These are phyloP conservation scores for Bradypodion ventrale DNA, from an alignment of 2,797 vertebrate species.

Conservation along the genomic window DNA sequence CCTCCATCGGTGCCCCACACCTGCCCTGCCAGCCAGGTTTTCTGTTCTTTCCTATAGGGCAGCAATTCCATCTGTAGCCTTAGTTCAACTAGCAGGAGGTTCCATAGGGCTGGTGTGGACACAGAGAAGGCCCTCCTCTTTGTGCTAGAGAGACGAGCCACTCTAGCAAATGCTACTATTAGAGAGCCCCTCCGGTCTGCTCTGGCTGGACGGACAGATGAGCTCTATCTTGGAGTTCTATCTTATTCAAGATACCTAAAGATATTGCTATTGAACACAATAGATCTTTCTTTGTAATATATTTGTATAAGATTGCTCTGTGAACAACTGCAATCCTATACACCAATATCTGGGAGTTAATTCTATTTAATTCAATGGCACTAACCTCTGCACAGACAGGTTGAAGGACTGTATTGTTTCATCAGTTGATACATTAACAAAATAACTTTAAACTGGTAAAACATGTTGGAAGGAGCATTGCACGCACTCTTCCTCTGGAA, in stretches of 20 bases:
- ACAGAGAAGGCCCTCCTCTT: too few species aligned
- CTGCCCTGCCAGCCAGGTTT: too few species aligned
- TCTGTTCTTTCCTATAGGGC: too few species aligned
- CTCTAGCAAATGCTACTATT: too few species aligned
- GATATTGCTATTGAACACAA: background rate
- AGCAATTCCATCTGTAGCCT: too few species aligned
- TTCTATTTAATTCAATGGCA: background rate
- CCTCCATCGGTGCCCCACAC: too few species aligned
- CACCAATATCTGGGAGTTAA: background rate
- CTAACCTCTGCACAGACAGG: background rate
- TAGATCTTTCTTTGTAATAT: background rate
- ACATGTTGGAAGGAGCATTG: background rate
- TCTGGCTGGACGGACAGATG: too few species aligned
- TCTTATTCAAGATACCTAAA: background rate
- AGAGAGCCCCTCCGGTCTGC: too few species aligned
- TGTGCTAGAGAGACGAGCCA: too few species aligned
- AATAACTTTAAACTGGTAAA: background rate
- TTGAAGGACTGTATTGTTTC: background rate
- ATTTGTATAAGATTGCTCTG: background rate
- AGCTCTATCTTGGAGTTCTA: background rate
- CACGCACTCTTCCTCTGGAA: background rate
- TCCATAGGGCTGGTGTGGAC: too few species aligned
- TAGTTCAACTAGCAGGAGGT: too few species aligned
- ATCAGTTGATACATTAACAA: background rate
- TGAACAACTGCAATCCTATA: background rate